Base-by-base conservation (phyloP, 1,140 invertebrate species). In the honey bee (Apis mellifera) region DNA sequence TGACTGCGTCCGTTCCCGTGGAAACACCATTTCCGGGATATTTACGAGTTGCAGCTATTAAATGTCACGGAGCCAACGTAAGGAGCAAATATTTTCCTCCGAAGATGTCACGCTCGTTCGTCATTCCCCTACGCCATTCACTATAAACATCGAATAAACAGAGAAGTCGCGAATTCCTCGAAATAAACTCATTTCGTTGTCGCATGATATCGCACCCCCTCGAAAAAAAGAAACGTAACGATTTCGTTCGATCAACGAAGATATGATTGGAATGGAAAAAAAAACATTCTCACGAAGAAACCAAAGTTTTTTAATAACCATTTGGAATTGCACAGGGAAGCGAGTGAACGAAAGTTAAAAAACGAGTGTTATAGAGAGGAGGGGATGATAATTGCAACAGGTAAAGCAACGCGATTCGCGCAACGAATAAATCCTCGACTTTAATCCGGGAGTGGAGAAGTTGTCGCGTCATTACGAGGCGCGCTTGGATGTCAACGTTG, bases 21-120 rank as follows among this genome's bases (percentile, higher is more conserved):
- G 60, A 78, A 78, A 78, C 74, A 70, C 66, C 74, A 50, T 32
- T 78, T 15, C 15, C 74, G 2, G 42, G 81, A 82, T 82, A 82
- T 82, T 82, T 82, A 82, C 66, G 81, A 78, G 81, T 71, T 15
- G 66, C 32, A 52, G 66, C 81, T 78, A 77, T 82, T 78, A 82
- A 71, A 32, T 50, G 75, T 78, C 75, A 71, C 74, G n/a, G 19
- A 23, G 32, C 12, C 12, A 21, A 17, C 80, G 32, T 55, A 69
- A 82, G 50, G 50, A 32, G n/a, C 48, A 48, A 62, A 70, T 82
- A 78, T 70, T 82, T 82, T 64, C 32, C 52, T 11, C 21, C 12
- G 26, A 23, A 32, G 17, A 32, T 55, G 0, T 42, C 17, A 17
- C 15, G 50, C 23, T 19, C 57, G 42, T 66, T 74, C 62, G 26